phyloP scores from a whole-genome alignment of 2,888 invertebrate species.

The Orthosia cruda region DNA sequence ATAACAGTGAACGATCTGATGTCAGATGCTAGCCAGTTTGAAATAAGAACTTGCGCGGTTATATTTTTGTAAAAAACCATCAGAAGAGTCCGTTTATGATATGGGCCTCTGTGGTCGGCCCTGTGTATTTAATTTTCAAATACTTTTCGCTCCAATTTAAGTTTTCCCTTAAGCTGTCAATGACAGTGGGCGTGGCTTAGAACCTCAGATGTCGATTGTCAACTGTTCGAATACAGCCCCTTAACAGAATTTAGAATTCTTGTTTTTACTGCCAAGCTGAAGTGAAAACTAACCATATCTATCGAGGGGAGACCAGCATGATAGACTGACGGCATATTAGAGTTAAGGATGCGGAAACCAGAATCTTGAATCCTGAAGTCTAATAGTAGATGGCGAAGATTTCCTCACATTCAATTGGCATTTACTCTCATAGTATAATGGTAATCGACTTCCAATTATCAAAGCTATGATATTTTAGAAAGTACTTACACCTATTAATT shows the following conservation, averaged over 20 bases:
- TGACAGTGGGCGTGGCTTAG: too few species aligned
- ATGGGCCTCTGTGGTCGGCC: too few species aligned
- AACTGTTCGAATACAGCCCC: too few species aligned
- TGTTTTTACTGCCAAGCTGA: not conserved
- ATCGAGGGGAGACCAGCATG: not conserved
- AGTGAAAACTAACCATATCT: not conserved
- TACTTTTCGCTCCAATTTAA: too few species aligned
- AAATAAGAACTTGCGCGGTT: too few species aligned
- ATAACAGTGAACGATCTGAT: too few species aligned
- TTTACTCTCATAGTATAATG: not conserved
- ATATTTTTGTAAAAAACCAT: too few species aligned
- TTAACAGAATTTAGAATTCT: not conserved
- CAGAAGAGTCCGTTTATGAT: too few species aligned
- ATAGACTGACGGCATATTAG: not conserved
- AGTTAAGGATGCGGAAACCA: not conserved
- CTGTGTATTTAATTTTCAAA: too few species aligned
- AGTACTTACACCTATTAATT: not conserved
- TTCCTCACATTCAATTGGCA: not conserved
- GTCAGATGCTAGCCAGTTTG: too few species aligned
- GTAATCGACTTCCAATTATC: not conserved
- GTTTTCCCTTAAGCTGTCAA: too few species aligned
- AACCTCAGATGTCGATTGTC: too few species aligned
- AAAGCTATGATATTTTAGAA: not conserved
- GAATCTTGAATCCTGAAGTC: not conserved
- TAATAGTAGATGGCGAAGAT: not conserved